Percentiles rank a stretch among this genome's conserved stretches.
These are phyloP conservation scores for Eulemur mongoz DNA, from an alignment of 2,797 vertebrate genomes.

Conservation along the genomic window DNA sequence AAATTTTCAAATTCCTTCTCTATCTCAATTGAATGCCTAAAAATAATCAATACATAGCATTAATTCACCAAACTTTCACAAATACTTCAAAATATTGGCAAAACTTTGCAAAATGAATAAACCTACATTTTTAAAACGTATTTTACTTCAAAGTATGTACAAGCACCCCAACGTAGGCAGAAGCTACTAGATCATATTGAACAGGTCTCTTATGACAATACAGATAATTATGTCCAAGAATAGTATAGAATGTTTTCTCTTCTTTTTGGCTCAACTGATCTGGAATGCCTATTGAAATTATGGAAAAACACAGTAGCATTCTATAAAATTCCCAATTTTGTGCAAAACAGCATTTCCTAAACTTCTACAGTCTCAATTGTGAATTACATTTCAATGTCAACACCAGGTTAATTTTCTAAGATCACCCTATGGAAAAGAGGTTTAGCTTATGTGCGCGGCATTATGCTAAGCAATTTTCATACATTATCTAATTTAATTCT, in stretches of 20 bases:
- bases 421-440: constrained; percentile 38
- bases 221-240: background rate
- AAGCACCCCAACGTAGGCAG: background rate
- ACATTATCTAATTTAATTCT: constrained; percentile 51
- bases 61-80: background rate
- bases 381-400: constrained; percentile 62
- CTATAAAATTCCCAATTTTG: constrained; percentile 50
- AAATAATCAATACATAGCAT: constrained; percentile 8
- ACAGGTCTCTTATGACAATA: background rate
- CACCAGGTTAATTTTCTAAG: constrained; percentile 60
- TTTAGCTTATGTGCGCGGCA: constrained; percentile 8
- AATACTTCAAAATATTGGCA: constrained; percentile 28
- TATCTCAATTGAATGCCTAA: background rate
- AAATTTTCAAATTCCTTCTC: background rate
- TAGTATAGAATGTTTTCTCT: background rate
- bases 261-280: background rate
- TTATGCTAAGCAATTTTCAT: constrained; percentile 41
- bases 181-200: background rate
- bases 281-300: constrained; percentile 40
- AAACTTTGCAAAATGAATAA: constrained; percentile 22
- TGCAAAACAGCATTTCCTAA: constrained; percentile 52
- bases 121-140: background rate
- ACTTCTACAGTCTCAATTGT: constrained; percentile 1
- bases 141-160: background rate
- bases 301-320: constrained; percentile 8